A percentile compares a stretch with the other conserved stretches of the same genome.
Conservation (phyloP, 2,888 invertebrate genomes). For the Epinotia brunnichana region DNA sequence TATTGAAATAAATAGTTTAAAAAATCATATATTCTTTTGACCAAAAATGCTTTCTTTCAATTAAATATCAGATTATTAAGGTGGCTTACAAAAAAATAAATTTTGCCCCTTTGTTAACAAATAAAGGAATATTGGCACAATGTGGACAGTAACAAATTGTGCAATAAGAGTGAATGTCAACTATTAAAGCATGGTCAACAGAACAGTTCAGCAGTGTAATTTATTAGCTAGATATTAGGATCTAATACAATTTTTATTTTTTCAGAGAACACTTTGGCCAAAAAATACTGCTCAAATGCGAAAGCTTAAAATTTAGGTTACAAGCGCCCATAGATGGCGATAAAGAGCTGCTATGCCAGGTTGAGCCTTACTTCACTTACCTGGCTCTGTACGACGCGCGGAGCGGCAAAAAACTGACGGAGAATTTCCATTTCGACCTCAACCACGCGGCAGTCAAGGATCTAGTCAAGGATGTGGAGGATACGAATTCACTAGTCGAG, state of each 20-base stretch:
- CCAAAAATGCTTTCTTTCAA: too few relatives aligned
- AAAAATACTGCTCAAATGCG: conserved; percentile 91
- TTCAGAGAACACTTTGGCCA: conserved; percentile 93
- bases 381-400: conserved; percentile 95
- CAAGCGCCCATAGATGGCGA: conserved; percentile 91
- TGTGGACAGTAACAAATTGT: too few relatives aligned
- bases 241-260: conserved; percentile 42
- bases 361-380: conserved; percentile 97
- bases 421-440: conserved; percentile 95
- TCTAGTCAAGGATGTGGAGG: conserved; percentile 78
- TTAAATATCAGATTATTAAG: too few relatives aligned
- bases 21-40: too few relatives aligned
- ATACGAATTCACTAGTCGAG: conserved; percentile 79
- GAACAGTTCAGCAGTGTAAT: neutral
- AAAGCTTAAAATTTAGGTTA: conserved; percentile 91
- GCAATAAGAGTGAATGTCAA: too few relatives aligned
- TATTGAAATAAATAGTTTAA: too few relatives aligned
- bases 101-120: too few relatives aligned
- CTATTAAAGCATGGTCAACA: too few relatives aligned
- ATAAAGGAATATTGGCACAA: too few relatives aligned
- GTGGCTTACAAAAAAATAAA: too few relatives aligned
- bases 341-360: conserved; percentile 89
- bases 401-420: conserved; percentile 93
- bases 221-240: neutral
- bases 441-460: conserved; percentile 89